phyloP scores from a whole-genome alignment of 2,888 invertebrate species.

The Dicranocentrus wangi region DNA sequence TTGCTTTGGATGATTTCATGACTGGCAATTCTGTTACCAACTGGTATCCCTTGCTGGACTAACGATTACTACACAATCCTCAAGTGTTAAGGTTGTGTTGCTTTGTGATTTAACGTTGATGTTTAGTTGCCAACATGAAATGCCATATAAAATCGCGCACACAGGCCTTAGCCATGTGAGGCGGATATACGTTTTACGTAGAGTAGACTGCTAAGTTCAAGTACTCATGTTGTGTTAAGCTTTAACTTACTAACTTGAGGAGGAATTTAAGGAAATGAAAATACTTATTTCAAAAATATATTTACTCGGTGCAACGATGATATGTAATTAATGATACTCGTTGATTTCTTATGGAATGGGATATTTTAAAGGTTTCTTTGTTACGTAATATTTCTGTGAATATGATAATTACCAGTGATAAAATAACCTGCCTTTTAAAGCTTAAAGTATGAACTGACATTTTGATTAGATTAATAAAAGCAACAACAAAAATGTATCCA shows the following conservation, averaged over 20 bases:
- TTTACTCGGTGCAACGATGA: too few relatives aligned
- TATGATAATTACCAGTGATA: neutral
- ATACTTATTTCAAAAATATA: too few relatives aligned
- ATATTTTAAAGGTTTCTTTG: neutral
- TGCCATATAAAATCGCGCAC: constrained; percentile 47
- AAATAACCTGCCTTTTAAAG: constrained; percentile 2
- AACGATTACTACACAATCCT: constrained; percentile 28
- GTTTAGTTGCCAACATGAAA: constrained; percentile 51
- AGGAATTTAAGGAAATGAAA: too few relatives aligned
- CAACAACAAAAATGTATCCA: too few relatives aligned
- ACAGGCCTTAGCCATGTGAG: too few relatives aligned
- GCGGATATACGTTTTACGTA: too few relatives aligned
- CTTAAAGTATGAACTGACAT: too few relatives aligned
- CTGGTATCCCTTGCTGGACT: constrained; percentile 69
- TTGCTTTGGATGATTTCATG: constrained; percentile 72
- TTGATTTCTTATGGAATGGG: constrained; percentile 3
- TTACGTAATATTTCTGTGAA: constrained; percentile 15
- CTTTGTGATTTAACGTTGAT: constrained; percentile 59
- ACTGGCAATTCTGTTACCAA: constrained; percentile 71
- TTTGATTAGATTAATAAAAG: too few relatives aligned
- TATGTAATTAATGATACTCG: neutral
- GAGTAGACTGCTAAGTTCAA: too few relatives aligned
- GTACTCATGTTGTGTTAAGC: too few relatives aligned
- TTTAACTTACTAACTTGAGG: too few relatives aligned
- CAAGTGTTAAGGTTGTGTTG: constrained; percentile 50